Evolutionary conservation across 2,113 vertebrate genomes (phyloP).

Genomic region (Xenotilapia flavipinnis): DNA sequence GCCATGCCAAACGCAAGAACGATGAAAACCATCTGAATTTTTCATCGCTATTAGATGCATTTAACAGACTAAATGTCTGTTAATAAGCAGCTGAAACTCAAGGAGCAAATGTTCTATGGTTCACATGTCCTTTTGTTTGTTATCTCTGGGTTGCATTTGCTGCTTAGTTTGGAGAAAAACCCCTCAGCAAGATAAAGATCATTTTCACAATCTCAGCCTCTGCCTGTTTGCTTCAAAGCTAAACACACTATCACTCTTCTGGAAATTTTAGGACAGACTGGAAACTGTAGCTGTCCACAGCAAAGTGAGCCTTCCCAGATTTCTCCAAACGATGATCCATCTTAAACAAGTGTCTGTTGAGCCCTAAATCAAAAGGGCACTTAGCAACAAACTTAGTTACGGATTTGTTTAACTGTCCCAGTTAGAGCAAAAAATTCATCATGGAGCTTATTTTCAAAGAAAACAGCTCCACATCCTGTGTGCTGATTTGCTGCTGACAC

Average conservation of each 20-base stretch:
- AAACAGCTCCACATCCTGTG: conserved; percentile 39
- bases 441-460: conserved; percentile 47
- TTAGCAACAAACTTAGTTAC: not conserved
- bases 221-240: not conserved
- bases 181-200: conserved; percentile 6
- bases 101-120: not conserved
- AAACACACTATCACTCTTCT: not conserved
- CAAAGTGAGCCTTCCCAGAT: conserved; percentile 20
- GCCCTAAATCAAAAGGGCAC: conserved; percentile 30
- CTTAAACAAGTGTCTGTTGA: conserved; percentile 41
- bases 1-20: not conserved
- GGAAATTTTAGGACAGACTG: not conserved
- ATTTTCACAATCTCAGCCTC: not conserved
- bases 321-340: conserved; percentile 20
- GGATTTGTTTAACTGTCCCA: conserved; percentile 3
- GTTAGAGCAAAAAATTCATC: conserved; percentile 13
- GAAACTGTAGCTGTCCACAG: conserved; percentile 25
- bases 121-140: conserved; percentile 27
- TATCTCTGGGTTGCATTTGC: conserved; percentile 6
- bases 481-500: conserved; percentile 42
- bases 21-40: conserved; percentile 19
- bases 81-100: conserved; percentile 14
- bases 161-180: not conserved
- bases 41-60: not conserved
- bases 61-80: not conserved